Base-by-base conservation (phyloP, 37 sponge, comb jelly and placozoan genomes). In the Oscarella lobularis region DNA sequence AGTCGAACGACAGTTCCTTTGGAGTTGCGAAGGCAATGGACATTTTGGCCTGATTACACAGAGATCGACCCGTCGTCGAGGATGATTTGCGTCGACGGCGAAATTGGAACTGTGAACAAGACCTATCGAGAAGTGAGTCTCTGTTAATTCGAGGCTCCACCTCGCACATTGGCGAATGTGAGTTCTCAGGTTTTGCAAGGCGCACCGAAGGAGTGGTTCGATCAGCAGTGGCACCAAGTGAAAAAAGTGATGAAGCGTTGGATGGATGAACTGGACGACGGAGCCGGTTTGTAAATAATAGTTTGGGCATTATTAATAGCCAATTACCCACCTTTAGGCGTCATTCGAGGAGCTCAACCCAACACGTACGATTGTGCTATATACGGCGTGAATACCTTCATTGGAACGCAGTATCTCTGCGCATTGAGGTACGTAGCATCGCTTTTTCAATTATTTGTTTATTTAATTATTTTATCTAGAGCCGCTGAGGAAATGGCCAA, bases 401-500 rank as follows among this genome's bases (percentile, higher is more conserved):
- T 75, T 41, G 76, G 76, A 2, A 30, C 76, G 31, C 76, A 36
- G 2, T 75, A 75, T 32, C 5, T 75, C 2, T 75, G 76, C 55
- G 76, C 65, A 3, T 35, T 75, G 3, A 31, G 76, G 76, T 75
- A 2, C 2, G 33, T 55, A n/a, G n/a, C n/a, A n/a, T 34, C 9
- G 20, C 9, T 48, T 48, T 20, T 27, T 27, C 60, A 48, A 48
- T 20, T 27, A 48, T 27, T 27, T 27, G 20, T 48, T 27, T 27
- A 27, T 27, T 48, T 20, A 48, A 48, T 20, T 48, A 27, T 48
- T 48, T 9, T 48, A 27, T 75, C 5, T 60, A 75, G 76, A 30
- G 76, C 76, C 55, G 60, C 76, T 41, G 76, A 75, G 55, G 76
- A 75, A 4, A 75, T 75, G 76, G 76, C 76, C 4, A 75, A 75